Base-by-base conservation (phyloP, 1,140 invertebrate species). In the Acromyrmex heyeri region DNA sequence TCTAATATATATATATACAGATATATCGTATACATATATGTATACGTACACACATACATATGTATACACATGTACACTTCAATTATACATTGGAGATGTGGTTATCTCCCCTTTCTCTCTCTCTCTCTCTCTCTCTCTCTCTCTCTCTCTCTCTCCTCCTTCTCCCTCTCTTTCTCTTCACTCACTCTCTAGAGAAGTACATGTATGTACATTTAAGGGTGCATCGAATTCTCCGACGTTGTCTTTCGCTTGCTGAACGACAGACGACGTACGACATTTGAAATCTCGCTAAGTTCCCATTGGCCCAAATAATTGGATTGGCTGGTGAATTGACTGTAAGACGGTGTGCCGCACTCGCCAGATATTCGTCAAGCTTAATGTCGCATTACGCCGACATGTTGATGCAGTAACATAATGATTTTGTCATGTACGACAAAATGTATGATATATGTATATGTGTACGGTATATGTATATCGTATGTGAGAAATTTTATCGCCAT, bases 1-100 rank as follows among this genome's bases (percentile, higher is more conserved):
- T 73, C 79, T 73, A 61, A 61, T 83, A 83, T 83, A 50, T 73
- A 62, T 27, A 50, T 83, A 62, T 27, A 83, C 38, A 75, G 34
- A 75, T n/a, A 83, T 34, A 83, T 83, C 69, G 79, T 83, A 86
- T 86, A 85, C 75, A 64, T 85, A 81, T 69, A 86, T 64, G 62
- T 62, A 85, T 85, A 86, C 78, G 78, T 83, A 57, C n/a, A 86
- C 27, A 59, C 53, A 85, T 34, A 34, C 34, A 34, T 38, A 70
- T 48, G 50, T 34, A 86, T 67, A 67, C 77, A 86, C 30, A 70
- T 86, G 48, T 61, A 62, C 64, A 86, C 55, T 57, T 86, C 50
- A 82, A 18, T 81, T 82, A 82, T 34, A 82, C 38, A 4, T 34
- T 73, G 18, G 55, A 82, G 67, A 73, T 59, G 27, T 61, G 27